These are phyloP conservation scores for Empidonax alnorum DNA, from an alignment of 2,113 vertebrate species.

Conservation along the genomic window DNA sequence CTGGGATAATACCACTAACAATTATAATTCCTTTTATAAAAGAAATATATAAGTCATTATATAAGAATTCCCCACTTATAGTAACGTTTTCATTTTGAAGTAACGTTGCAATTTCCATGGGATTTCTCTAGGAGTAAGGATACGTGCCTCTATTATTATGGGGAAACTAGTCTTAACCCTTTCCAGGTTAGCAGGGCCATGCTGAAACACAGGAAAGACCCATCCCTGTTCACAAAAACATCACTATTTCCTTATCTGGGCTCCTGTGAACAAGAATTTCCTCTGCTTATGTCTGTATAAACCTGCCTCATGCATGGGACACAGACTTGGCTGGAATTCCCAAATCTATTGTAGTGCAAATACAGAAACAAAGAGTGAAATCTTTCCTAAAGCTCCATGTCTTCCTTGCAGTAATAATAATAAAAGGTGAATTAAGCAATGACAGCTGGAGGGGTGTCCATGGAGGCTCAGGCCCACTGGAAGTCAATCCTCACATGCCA, in stretches of 20 bases:
- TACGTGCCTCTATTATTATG: background rate
- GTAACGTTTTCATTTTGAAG: background rate
- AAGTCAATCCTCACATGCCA: background rate
- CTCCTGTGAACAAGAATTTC: background rate
- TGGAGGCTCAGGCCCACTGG: background rate
- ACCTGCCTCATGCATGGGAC: background rate
- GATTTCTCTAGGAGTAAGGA: background rate
- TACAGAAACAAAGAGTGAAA: background rate
- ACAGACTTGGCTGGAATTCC: background rate
- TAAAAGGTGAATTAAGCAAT: background rate
- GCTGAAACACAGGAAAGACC: constrained; percentile 14
- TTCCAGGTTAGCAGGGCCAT: background rate
- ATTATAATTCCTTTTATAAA: background rate
- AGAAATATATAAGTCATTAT: background rate
- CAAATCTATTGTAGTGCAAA: background rate
- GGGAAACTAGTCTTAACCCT: background rate
- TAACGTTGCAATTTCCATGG: background rate
- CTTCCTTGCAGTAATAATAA: background rate
- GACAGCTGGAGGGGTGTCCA: background rate
- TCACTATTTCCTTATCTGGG: background rate
- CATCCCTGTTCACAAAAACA: background rate
- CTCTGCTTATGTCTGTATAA: background rate
- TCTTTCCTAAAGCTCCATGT: background rate
- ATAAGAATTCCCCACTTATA: background rate
- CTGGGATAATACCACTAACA: background rate